A percentile compares a stretch with the other conserved stretches of the same genome.
Conservation (phyloP, 2,797 vertebrate species). For the Iguana delicatissima region DNA sequence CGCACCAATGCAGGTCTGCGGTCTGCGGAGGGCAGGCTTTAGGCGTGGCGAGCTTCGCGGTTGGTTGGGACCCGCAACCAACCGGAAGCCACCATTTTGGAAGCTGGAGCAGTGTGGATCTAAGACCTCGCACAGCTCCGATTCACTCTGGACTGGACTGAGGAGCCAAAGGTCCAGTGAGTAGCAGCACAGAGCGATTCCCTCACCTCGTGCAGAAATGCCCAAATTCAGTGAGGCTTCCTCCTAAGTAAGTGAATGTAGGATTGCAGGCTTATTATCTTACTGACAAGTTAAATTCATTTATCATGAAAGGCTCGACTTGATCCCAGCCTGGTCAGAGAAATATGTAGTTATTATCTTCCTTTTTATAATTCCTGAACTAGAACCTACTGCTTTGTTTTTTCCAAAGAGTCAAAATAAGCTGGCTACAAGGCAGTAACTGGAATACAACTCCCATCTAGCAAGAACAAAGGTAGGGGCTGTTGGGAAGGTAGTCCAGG, state of each 20-base stretch:
- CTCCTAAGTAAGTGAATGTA: neutral
- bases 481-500: neutral
- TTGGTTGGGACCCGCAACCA: too few relatives aligned
- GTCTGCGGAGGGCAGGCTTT: too few relatives aligned
- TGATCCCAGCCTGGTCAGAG: neutral
- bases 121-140: too few relatives aligned
- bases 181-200: too few relatives aligned
- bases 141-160: too few relatives aligned
- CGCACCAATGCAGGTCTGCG: too few relatives aligned
- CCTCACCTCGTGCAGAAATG: too few relatives aligned
- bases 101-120: too few relatives aligned
- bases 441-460: neutral
- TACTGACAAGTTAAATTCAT: neutral
- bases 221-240: neutral
- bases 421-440: neutral
- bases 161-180: too few relatives aligned
- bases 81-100: too few relatives aligned
- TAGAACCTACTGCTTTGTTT: neutral
- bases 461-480: neutral
- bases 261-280: neutral
- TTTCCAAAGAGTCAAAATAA: slow-evolving; percentile 1
- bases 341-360: neutral
- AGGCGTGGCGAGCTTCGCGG: too few relatives aligned
- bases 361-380: neutral
- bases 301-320: neutral